Conservation (phyloP, 2,888 invertebrate genomes). For the Atrina japonica region DNA sequence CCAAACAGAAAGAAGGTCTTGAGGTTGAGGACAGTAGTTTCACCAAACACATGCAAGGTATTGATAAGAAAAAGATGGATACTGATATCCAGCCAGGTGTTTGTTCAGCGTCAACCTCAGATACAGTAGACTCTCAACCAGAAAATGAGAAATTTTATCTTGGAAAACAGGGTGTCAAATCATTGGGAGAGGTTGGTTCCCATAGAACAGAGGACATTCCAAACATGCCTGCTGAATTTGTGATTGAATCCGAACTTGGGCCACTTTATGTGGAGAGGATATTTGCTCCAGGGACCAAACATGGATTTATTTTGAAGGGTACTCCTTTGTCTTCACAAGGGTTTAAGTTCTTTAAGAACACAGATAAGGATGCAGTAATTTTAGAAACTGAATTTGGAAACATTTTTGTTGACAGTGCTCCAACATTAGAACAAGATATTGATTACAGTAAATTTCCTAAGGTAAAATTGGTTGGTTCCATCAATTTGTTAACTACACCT, state of each 20-base stretch:
- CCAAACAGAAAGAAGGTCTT: neutral
- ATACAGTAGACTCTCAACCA: no score
- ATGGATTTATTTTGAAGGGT: constrained; percentile 5
- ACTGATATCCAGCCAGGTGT: no score
- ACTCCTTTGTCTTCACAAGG: neutral
- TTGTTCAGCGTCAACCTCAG: no score
- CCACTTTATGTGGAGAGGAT: constrained; percentile 8
- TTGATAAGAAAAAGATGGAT: neutral
- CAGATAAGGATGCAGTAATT: neutral
- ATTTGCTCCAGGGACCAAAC: constrained; percentile 7
- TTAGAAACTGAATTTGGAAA: constrained; percentile 6
- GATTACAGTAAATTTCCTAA: neutral
- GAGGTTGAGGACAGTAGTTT: no score
- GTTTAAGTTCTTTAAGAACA: neutral
- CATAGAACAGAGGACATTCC: no score
- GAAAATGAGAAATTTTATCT: no score
- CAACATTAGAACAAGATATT: neutral
- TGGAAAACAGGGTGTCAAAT: no score
- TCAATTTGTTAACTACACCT: neutral
- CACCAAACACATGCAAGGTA: no score
- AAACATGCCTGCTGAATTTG: neutral
- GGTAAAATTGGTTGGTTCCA: neutral
- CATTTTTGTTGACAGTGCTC: neutral
- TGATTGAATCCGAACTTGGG: neutral
- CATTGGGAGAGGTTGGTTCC: no score